Evolutionary conservation across 2,113 vertebrate species (phyloP), one percentile per base, ranked within the genome.

Genomic region (Trichechus manatus): DNA sequence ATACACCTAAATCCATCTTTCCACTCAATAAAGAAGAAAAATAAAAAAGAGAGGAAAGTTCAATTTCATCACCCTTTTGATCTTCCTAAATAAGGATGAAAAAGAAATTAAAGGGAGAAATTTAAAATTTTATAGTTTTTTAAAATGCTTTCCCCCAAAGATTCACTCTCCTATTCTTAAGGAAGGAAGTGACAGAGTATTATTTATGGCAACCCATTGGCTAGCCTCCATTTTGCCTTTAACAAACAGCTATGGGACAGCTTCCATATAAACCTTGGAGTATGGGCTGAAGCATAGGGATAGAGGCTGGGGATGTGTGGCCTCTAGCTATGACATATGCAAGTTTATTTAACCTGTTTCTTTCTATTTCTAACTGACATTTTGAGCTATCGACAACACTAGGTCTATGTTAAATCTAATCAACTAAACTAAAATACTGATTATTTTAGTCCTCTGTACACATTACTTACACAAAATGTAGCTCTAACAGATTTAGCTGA

Each of bases 381-480:
- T 82, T 59, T 70, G 23, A 80, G 17, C 42, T 78, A 33, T 70
- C 6, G 39, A 15, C 1, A 87, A 25, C 4, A 64, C 3, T 87
- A 36, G 4, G 25, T 72, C 29, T 39, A 64, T 89, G 29, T 82
- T 83, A 97, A 81, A 14, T 96, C 44, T 63, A 13, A 63, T 80
- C 36, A 90, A 64, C 19, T 31, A 93, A 94, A 13, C 80, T 91
- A 64, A 94, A 68, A 74, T 82, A 2, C 56, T 94, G 68, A 96
- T 42, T 36, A 39, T 93, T 74, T 95, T 93, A 90, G 61, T 82
- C 20, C 1, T 85, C 63, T 79, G 75, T 6, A 78, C 4, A 44
- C 27, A 77, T 39, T 44, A 87, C n/a, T 96, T 93, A 59, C 85
- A 85, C 39, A 80, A 94, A 97, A 77, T 25, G 8, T 19, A 61